These are phyloP conservation scores for Danaus melanippus DNA, from an alignment of 1,140 invertebrate species.

Conservation along the genomic window DNA sequence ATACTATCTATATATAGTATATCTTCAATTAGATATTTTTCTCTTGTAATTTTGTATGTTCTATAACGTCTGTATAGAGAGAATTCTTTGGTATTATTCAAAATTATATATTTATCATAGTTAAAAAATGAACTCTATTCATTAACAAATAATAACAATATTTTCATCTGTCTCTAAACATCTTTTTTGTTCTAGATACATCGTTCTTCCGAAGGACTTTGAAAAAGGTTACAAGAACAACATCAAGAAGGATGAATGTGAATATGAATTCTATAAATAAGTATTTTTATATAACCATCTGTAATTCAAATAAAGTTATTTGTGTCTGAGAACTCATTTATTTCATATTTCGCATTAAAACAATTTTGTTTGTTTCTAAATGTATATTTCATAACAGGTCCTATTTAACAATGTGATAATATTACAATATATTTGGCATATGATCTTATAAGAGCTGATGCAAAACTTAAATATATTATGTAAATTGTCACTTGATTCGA, in stretches of 20 bases:
- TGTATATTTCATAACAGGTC: conserved; percentile 68
- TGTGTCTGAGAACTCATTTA: no score
- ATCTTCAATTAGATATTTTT: no score
- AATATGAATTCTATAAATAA: conserved; percentile 99
- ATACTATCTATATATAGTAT: no score
- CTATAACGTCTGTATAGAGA: no score
- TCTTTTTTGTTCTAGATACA: conserved; percentile 78
- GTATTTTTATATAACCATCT: conserved; percentile 11
- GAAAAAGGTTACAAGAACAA: conserved; percentile 99
- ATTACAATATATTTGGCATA: conserved; percentile 69
- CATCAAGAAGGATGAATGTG: conserved; percentile 99
- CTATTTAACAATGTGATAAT: conserved; percentile 67
- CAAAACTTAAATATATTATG: conserved; percentile 46
- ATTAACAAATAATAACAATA: no score
- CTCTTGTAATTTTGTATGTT: no score
- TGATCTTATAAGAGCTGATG: conserved; percentile 57
- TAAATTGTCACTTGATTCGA: conserved; percentile 24
- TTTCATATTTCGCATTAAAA: conserved; percentile 7
- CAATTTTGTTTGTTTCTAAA: conserved; percentile 34
- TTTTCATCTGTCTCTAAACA: not conserved
- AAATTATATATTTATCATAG: no score
- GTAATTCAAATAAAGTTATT: not conserved
- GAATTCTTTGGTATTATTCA: no score
- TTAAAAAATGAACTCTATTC: no score
- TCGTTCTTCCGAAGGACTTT: conserved; percentile 98